Evolutionary conservation across 2,888 invertebrate genomes (phyloP).

Genomic region (Epirrhoe tristata): DNA sequence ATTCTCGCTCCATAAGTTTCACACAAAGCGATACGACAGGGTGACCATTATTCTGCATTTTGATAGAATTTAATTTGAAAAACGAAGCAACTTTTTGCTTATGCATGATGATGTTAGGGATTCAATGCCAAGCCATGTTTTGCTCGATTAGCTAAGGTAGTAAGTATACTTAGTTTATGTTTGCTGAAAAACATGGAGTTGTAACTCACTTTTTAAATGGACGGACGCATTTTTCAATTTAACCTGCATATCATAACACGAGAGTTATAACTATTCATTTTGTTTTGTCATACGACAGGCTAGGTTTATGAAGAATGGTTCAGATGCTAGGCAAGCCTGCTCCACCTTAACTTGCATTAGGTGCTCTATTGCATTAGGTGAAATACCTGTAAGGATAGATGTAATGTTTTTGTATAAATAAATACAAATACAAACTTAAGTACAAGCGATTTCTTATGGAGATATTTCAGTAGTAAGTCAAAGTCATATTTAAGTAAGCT

Average conservation of each 20-base stretch:
- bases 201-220: not conserved
- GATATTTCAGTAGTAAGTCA: no score
- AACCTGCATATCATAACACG: not conserved
- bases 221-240: not conserved
- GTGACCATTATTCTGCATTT: slow-evolving; percentile 36
- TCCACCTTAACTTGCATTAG: no score
- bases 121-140: slow-evolving; percentile 20
- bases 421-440: no score
- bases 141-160: slow-evolving; percentile 4
- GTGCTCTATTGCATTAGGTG: no score
- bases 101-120: slow-evolving; percentile 13
- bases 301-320: no score
- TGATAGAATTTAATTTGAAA: slow-evolving; percentile 27
- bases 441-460: no score
- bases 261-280: not conserved
- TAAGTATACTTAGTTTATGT: slow-evolving; percentile 1
- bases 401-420: no score
- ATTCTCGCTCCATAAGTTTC: slow-evolving; percentile 45
- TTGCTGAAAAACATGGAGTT: slow-evolving; percentile 10
- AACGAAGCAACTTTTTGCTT: slow-evolving; percentile 19
- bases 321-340: no score
- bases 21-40: slow-evolving; percentile 44
- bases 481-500: no score
- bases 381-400: no score
- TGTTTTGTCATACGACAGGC: no score